Evolutionary conservation across 1,140 invertebrate genomes (phyloP).

Genomic region (Platorchestia sp.): DNA sequence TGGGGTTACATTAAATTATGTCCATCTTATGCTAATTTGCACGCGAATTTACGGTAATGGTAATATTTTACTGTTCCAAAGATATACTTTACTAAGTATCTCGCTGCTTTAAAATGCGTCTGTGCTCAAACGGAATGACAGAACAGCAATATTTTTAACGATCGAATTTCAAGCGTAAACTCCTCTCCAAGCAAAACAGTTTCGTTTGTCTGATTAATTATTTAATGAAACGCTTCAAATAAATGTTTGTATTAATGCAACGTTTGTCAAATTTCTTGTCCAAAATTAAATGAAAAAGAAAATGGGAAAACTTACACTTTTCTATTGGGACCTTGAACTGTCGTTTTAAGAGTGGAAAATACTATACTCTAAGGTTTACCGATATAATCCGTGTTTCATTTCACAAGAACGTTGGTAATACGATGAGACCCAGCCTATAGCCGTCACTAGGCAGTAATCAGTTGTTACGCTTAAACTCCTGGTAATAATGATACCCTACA

Average conservation of each 20-base stretch:
- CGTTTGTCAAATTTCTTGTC: background rate
- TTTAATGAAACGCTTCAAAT: background rate
- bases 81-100: too few species aligned
- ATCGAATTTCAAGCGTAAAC: background rate
- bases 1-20: background rate
- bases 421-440: too few species aligned
- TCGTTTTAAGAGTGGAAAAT: background rate
- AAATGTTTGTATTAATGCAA: background rate
- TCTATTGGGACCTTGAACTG: background rate
- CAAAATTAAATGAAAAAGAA: background rate
- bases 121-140: background rate
- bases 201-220: background rate
- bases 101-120: too few species aligned
- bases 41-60: background rate
- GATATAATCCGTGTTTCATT: too few species aligned
- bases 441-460: background rate
- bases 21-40: background rate
- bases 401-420: too few species aligned
- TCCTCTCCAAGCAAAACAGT: background rate
- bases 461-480: background rate
- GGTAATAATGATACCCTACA: background rate
- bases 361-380: too few species aligned
- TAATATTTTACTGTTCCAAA: background rate
- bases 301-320: background rate
- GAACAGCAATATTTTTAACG: background rate